Evolutionary conservation across 2,113 vertebrate genomes (phyloP).

Genomic region (Myrmophylax atrothorax): DNA sequence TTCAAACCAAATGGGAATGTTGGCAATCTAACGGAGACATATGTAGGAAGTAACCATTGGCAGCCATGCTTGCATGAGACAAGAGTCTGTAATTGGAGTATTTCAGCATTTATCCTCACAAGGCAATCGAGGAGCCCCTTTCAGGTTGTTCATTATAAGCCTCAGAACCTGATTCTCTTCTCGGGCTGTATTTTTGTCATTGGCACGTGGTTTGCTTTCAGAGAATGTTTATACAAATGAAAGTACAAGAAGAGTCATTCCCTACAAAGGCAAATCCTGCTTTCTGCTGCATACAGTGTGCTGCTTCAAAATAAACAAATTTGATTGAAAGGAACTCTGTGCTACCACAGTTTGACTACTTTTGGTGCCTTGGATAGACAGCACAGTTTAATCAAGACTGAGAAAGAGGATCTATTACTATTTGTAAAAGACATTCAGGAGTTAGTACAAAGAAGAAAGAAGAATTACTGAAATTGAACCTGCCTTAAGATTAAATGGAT

Average conservation of each 20-base stretch:
- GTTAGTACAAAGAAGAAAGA: not conserved
- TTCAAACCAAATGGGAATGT: conserved; percentile 45
- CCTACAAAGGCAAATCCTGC: not conserved
- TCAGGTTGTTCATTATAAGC: not conserved
- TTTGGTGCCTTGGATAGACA: not conserved
- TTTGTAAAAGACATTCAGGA: conserved; percentile 25
- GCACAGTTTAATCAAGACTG: not conserved
- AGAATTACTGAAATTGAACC: conserved; percentile 20
- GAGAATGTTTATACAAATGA: not conserved
- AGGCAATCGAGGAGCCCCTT: not conserved
- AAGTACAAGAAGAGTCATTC: not conserved
- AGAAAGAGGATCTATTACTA: not conserved
- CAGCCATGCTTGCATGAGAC: not conserved
- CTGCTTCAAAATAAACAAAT: not conserved
- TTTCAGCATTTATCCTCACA: not conserved
- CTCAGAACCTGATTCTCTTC: not conserved
- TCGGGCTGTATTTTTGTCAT: not conserved
- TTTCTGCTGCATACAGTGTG: not conserved
- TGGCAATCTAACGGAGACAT: not conserved
- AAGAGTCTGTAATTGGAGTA: not conserved
- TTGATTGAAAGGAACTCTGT: not conserved
- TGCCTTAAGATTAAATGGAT: conserved; percentile 26
- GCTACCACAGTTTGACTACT: not conserved
- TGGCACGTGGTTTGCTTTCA: not conserved
- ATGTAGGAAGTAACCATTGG: conserved; percentile 39